These are phyloP conservation scores for Mermis nigrescens DNA, from an alignment of 2,888 invertebrate genomes.

Conservation along the genomic window DNA sequence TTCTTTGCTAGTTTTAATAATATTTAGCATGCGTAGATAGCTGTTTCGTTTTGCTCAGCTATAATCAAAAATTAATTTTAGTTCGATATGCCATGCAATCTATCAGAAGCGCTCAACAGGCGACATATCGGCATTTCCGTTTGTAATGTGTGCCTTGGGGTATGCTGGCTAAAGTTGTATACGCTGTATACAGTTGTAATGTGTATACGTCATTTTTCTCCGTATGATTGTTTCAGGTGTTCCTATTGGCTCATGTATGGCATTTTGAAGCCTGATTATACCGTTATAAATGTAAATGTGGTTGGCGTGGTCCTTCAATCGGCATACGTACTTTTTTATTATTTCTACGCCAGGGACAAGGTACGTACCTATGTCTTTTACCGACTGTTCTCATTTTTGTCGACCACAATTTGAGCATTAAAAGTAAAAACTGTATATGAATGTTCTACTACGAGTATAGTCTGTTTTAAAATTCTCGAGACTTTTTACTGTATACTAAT, in stretches of 20 bases:
- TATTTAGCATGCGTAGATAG: no score
- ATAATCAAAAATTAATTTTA: conserved; percentile 36
- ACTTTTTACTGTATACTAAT: no score
- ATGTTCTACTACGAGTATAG: no score
- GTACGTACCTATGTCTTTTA: conserved; percentile 26
- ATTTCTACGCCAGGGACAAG: conserved; percentile 53
- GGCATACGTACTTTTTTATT: conserved; percentile 50
- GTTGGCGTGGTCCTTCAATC: conserved; percentile 53
- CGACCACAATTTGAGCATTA: background rate
- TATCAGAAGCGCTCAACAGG: conserved; percentile 53
- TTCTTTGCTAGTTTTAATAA: no score
- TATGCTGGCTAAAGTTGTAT: conserved; percentile 33
- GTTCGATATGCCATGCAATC: conserved; percentile 56
- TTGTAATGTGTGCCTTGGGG: conserved; percentile 55
- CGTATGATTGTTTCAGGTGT: conserved; percentile 40
- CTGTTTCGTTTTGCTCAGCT: background rate
- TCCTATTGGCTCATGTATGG: conserved; percentile 64
- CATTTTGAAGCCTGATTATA: conserved; percentile 48
- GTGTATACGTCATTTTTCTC: conserved; percentile 1
- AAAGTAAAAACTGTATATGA: background rate
- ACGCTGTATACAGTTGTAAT: conserved; percentile 5
- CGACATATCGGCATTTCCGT: conserved; percentile 55
- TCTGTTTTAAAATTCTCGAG: no score
- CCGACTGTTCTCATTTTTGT: background rate
- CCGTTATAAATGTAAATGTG: conserved; percentile 53